Evolutionary conservation across 2,797 vertebrate species (phyloP).

Genomic region (Manis crassicaudata): DNA sequence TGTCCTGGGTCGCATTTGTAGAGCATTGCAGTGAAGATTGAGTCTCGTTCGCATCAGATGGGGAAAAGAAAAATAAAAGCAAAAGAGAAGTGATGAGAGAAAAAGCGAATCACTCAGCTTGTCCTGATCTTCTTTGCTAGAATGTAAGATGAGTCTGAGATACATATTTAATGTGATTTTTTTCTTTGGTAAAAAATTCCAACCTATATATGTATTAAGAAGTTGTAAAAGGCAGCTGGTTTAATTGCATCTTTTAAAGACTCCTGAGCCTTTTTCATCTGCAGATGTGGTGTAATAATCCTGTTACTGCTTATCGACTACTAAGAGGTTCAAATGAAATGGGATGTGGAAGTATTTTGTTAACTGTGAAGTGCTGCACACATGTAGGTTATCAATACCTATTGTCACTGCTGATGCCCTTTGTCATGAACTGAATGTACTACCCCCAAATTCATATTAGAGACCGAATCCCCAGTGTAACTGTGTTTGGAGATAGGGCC

Average conservation of each 20-base stretch:
- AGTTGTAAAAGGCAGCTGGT: neutral
- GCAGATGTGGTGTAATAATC: neutral
- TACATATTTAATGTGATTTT: conserved; percentile 4
- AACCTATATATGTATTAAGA: neutral
- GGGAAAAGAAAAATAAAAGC: neutral
- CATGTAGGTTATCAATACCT: accelerated
- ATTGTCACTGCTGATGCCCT: neutral
- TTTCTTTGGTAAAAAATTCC: neutral
- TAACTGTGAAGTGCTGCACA: neutral
- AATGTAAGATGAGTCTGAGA: neutral
- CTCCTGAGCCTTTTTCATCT: neutral
- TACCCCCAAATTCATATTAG: neutral
- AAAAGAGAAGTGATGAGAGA: neutral
- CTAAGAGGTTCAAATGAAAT: neutral
- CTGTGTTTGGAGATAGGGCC: neutral
- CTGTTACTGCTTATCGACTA: neutral
- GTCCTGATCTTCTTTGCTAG: neutral
- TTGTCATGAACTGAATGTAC: neutral
- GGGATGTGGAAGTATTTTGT: neutral
- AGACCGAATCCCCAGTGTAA: neutral
- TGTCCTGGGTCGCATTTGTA: neutral
- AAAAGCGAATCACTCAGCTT: neutral
- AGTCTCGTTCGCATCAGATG: neutral
- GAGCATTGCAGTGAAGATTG: neutral
- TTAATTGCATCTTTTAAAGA: neutral